These are phyloP conservation scores for Babyrousa celebensis DNA, from an alignment of 2,797 vertebrate genomes.

Conservation along the genomic window DNA sequence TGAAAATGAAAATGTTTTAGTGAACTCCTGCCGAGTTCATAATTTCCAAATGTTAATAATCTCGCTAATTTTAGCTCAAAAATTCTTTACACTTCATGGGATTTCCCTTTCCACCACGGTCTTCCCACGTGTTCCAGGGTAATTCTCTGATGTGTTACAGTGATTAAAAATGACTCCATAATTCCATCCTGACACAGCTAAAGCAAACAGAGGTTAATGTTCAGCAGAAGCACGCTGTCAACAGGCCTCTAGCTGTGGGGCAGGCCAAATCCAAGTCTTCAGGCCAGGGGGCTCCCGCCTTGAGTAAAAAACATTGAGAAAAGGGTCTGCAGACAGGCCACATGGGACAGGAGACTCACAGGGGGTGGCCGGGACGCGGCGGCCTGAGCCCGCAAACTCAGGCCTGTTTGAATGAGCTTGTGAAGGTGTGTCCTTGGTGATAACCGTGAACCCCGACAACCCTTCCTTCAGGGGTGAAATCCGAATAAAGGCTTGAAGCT, in stretches of 20 bases:
- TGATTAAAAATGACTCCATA: conserved; percentile 10
- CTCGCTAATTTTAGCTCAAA: conserved; percentile 59
- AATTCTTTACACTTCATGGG: conserved; percentile 57
- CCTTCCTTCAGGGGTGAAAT: background rate
- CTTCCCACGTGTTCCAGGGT: background rate
- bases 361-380: accelerated
- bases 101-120: conserved; percentile 22
- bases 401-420: background rate
- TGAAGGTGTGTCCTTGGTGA: background rate
- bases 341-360: background rate
- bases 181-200: background rate
- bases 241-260: background rate
- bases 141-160: conserved; percentile 36
- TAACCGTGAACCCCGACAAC: background rate
- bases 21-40: background rate
- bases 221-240: background rate
- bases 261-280: background rate
- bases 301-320: background rate
- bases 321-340: background rate
- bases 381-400: background rate
- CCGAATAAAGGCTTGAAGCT: accelerated
- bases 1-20: conserved; percentile 37
- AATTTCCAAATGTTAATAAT: conserved; percentile 61
- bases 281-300: background rate
- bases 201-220: background rate